Percentiles rank a stretch among this genome's conserved stretches.
These are phyloP conservation scores for Lacerta bilineata DNA, from an alignment of 2,797 vertebrate genomes.

Conservation along the genomic window DNA sequence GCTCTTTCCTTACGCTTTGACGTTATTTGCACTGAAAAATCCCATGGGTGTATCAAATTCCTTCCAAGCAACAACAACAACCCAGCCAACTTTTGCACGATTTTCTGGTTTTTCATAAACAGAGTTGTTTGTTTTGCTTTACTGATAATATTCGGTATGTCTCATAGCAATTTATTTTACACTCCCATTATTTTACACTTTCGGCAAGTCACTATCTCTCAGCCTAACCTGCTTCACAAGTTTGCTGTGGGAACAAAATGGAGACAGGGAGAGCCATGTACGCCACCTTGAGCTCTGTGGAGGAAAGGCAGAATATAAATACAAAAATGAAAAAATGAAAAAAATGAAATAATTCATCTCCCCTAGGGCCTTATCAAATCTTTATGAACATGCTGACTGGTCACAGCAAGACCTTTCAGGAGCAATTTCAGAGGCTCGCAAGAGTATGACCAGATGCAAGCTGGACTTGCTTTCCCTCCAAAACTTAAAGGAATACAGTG, in stretches of 20 bases:
- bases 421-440: slow-evolving; percentile 67
- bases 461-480: slow-evolving; percentile 73
- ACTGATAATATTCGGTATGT: no score
- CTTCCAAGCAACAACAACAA: background rate
- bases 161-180: no score
- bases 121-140: background rate
- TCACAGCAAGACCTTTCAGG: slow-evolving; percentile 71
- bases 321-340: background rate
- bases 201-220: no score
- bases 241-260: no score
- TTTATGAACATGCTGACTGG: slow-evolving; percentile 69
- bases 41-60: no score
- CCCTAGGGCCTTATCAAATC: slow-evolving; percentile 67
- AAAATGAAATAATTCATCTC: slow-evolving; percentile 10
- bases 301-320: no score
- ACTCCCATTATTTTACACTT: no score
- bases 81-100: background rate
- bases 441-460: slow-evolving; percentile 77
- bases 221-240: no score
- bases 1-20: background rate
- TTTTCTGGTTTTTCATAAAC: background rate
- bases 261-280: no score
- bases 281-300: no score
- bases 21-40: background rate
- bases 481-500: slow-evolving; percentile 70